Conservation (phyloP, 2,888 invertebrate genomes). For the Lamproptera curius region DNA sequence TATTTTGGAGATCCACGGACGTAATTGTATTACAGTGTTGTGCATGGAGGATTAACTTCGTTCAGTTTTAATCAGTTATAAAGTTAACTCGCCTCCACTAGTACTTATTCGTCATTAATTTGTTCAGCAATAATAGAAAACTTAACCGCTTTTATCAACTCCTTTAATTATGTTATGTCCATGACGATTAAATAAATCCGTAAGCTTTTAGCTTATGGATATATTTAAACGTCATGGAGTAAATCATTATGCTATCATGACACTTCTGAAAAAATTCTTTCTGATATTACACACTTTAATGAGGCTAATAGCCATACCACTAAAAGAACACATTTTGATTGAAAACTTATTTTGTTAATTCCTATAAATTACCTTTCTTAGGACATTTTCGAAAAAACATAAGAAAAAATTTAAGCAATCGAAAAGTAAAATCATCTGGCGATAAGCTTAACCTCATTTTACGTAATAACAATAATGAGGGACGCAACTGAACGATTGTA, state of each 20-base stretch:
- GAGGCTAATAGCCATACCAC: neutral
- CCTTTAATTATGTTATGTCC: no score
- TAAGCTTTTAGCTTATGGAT: no score
- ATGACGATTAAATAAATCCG: no score
- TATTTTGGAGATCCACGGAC: slow-evolving; percentile 2
- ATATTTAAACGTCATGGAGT: neutral
- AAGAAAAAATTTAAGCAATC: no score
- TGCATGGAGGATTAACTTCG: slow-evolving; percentile 26
- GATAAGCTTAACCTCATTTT: no score
- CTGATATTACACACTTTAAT: neutral
- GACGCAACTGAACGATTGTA: no score
- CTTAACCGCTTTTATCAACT: slow-evolving; percentile 9
- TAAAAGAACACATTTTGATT: neutral
- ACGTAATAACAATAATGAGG: no score
- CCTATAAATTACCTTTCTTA: no score
- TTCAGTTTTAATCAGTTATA: slow-evolving; percentile 31
- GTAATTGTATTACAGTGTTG: slow-evolving; percentile 12
- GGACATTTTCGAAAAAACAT: no score
- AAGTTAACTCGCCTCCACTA: slow-evolving; percentile 29
- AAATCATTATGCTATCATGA: neutral
- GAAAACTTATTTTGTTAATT: no score
- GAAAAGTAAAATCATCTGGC: no score
- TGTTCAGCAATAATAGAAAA: slow-evolving; percentile 23
- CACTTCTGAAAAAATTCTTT: neutral
- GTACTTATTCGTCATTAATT: slow-evolving; percentile 29